Conservation (phyloP, 2,113 vertebrate genomes). For the Gopherus evgoodei region DNA sequence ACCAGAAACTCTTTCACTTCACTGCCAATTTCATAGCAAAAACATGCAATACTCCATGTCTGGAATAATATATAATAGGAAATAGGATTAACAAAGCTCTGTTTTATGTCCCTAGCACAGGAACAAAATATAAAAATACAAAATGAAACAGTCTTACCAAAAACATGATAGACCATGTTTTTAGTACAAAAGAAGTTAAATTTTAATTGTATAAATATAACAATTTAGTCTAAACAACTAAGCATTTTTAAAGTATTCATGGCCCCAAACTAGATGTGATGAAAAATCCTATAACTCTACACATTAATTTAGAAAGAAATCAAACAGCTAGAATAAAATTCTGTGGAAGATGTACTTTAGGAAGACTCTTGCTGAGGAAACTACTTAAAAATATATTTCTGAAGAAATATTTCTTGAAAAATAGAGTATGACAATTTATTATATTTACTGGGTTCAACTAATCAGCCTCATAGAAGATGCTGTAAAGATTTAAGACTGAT, state of each 20-base stretch:
- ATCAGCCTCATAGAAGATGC: conserved; percentile 42
- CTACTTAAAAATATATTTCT: not conserved
- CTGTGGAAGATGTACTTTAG: not conserved
- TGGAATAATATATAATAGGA: not conserved
- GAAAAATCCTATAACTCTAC: not conserved
- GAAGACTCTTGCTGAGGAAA: not conserved
- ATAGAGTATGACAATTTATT: not conserved
- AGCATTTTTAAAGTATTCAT: not conserved
- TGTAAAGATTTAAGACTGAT: not conserved
- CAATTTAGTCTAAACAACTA: not conserved
- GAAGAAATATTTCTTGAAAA: not conserved
- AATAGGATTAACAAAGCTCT: not conserved
- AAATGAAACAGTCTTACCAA: not conserved
- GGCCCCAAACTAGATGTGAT: not conserved
- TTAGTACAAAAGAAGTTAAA: not conserved
- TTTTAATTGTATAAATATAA: not conserved
- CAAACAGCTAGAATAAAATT: not conserved
- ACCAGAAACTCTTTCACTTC: not conserved
- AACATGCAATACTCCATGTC: not conserved
- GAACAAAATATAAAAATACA: not conserved
- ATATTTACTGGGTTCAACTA: not conserved
- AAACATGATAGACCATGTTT: not conserved
- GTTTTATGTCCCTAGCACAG: not conserved
- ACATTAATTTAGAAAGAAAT: not conserved
- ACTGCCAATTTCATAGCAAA: not conserved